Percentiles rank a stretch among this genome's conserved stretches.
These are phyloP conservation scores for Rhagonycha fulva DNA, from an alignment of 2,888 invertebrate species.

Conservation along the genomic window DNA sequence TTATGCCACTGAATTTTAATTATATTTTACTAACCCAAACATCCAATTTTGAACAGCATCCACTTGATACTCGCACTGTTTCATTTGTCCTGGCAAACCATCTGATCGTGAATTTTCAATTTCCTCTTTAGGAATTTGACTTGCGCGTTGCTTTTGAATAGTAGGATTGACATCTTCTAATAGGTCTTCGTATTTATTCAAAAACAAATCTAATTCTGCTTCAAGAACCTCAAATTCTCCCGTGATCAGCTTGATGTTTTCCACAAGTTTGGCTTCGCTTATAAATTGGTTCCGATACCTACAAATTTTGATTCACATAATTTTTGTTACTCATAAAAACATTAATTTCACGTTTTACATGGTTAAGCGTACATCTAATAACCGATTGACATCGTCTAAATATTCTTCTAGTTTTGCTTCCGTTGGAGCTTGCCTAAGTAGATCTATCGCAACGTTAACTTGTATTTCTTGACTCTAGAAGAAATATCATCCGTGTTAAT, in stretches of 20 bases:
- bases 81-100: constrained; percentile 37
- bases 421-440: constrained; percentile 40
- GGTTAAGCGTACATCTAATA: constrained; percentile 29
- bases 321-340: neutral
- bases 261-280: neutral
- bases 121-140: constrained; percentile 27
- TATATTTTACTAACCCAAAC: constrained; percentile 39
- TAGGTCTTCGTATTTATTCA: neutral
- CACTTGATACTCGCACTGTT: constrained; percentile 41
- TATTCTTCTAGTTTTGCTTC: constrained; percentile 34
- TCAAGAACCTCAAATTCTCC: constrained; percentile 18
- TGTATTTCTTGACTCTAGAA: constrained; percentile 33
- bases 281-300: neutral
- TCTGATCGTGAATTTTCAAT: constrained; percentile 10
- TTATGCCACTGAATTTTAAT: too few relatives aligned
- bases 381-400: constrained; percentile 8
- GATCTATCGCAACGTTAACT: constrained; percentile 41
- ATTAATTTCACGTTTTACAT: neutral
- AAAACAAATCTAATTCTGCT: neutral
- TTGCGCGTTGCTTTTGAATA: constrained; percentile 37
- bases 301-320: neutral
- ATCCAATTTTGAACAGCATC: constrained; percentile 47
- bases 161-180: constrained; percentile 32
- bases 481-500: too few relatives aligned
- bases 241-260: neutral